Evolutionary conservation across 37 sponge, comb jelly and placozoan species (phyloP), one percentile per base, ranked within the genome.

Genomic region (Tethya wilhelma): DNA sequence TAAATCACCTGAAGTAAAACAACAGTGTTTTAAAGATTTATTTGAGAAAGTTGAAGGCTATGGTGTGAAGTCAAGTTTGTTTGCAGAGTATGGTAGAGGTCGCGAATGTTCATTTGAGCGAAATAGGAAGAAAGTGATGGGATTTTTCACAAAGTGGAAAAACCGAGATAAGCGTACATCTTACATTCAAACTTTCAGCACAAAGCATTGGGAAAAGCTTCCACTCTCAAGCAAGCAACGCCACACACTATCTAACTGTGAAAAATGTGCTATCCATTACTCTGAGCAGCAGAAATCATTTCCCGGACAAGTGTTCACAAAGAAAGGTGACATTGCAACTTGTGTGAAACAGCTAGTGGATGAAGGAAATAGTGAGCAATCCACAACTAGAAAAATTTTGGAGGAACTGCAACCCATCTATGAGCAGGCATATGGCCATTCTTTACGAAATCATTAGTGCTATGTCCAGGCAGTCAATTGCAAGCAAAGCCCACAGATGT

Each of bases 401-500:
- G 44, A 4, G 44, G 71, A 70, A 43, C n/a, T 70, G 41, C 28
- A 70, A 49, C 71, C 71, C 14, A 6, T 44, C 11, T 70, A 29
- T 44, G 49, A 70, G 29, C 41, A 43, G 31, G 46, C 71, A 70
- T 70, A 38, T 23, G 49, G 49, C 37, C 30, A 67, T 36, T 34
- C 67, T 67, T 67, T 7, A 67, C 67, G 4, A 17, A 67, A 19
- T 6, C 38, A 38, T 43, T 44, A 43, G 49, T 28, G 26, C 8
- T 22, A 41, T 41, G 49, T 25, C 37, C 37, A 23, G 49, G 46
- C 22, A 43, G 32, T 19, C 2, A n/a, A 14, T 6, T 38, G 7
- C 71, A 43, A 43, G 44, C 17, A 6, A 70, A 70, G 23, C 71
- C 71, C 40, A 70, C 71, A 44, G 71, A 4, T 22, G 49, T 6